Conservation (phyloP, 2,113 vertebrate species). For the Hyperopisus bebe region DNA sequence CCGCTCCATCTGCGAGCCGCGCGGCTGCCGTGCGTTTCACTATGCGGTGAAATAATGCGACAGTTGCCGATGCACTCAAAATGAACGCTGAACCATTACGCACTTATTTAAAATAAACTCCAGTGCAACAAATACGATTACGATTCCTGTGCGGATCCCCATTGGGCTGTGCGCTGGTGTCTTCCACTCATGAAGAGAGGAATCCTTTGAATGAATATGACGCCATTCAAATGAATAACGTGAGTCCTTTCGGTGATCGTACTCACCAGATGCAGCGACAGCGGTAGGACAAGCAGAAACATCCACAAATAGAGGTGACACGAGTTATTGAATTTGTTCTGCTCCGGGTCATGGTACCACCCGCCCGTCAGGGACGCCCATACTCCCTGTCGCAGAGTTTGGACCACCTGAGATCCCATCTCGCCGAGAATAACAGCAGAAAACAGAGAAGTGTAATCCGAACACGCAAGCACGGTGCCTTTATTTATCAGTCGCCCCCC, state of each 20-base stretch:
- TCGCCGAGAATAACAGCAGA: slow-evolving; percentile 21
- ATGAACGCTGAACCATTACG: not conserved
- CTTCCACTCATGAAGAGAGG: not conserved
- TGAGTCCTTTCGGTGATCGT: not conserved
- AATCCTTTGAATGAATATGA: not conserved
- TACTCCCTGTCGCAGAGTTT: slow-evolving; percentile 85
- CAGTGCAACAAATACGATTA: not conserved
- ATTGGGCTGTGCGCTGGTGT: not conserved
- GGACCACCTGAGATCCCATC: slow-evolving; percentile 82
- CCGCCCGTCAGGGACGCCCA: slow-evolving; percentile 93
- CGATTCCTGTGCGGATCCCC: not conserved
- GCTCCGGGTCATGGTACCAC: slow-evolving; percentile 95
- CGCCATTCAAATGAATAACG: not conserved
- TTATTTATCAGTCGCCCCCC: not conserved
- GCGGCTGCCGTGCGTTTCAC: slow-evolving; percentile 46
- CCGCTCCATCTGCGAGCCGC: not conserved
- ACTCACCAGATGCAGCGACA: slow-evolving; percentile 91
- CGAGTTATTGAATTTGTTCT: slow-evolving; percentile 90
- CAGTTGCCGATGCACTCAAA: slow-evolving; percentile 31
- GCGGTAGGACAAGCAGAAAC: slow-evolving; percentile 80
- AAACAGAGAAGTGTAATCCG: not conserved
- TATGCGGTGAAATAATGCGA: slow-evolving; percentile 59
- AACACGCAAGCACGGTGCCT: not conserved
- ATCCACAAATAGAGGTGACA: slow-evolving; percentile 95
- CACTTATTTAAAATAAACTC: not conserved